Evolutionary conservation across 2,113 vertebrate genomes (phyloP), one percentile per base, ranked within the genome.

Genomic region (Pseudonaja textilis): DNA sequence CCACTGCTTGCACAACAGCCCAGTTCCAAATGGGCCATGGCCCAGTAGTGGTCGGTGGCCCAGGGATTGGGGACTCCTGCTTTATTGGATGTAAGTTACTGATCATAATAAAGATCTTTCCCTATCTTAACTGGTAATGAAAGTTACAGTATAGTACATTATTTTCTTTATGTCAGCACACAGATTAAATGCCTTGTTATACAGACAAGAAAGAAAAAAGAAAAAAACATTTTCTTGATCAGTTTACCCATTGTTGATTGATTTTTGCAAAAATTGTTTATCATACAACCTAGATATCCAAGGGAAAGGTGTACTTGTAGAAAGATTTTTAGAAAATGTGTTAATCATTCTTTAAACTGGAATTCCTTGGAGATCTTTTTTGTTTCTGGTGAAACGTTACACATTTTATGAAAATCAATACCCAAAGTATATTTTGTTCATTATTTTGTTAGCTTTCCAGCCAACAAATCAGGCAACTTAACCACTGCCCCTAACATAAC

Each of bases 171-270:
- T 61, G 29, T 86, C 54, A 85, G 45, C 6, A 8, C 54, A 50
- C 47, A 91, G 55, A n/a, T 34, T 18, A 74, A 91, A 55, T 50
- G n/a, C 45, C 4, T 87, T 22, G 8, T 23, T 87, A 61, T 69
- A 4, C 85, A 88, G 45, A 39, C 6, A 88, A 88, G 42, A 92
- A 22, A 74, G 92, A 10, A 95, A 88, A 94, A 90, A 26, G 57
- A 93, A 26, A 26, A 64, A 93, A 59, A 90, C 93, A 92, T 89
- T 14, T 90, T 39, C 87, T 89, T 95, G 45, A 74, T 92, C 95
- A 94, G 93, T 93, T 87, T 94, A 23, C 57, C 94, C 85, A 88
- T 94, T 95, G 92, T 88, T 93, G 42, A 92, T 74, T 55, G 7
- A 47, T n/a, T 95, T 93, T 92, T 94, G 87, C 93, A 92, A 69